Base-by-base conservation (phyloP, 2,797 vertebrate species). In the Channallabes apus region DNA sequence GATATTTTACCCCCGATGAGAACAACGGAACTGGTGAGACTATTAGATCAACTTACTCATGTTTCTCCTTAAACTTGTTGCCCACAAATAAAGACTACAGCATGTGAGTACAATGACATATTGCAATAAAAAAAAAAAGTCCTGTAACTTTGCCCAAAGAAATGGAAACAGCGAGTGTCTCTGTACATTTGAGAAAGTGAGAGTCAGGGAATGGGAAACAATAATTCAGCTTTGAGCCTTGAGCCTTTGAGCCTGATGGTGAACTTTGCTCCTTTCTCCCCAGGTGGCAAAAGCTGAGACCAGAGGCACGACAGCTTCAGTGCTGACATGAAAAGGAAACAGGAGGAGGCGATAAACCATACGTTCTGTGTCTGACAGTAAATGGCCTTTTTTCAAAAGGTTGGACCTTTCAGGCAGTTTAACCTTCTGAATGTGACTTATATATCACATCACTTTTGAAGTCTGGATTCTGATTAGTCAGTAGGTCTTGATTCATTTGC, bases 191-290 rank as follows among this genome's bases (percentile, higher is more conserved):
- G 46, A 83, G 38, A 79, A 24, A 86, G 67, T 79, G 46, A 72
- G 54, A 85, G 29, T 67, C 24, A 83, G 18, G 22, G 80, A 69
- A 80, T 20, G 51, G 58, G 80, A 86, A 82, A 76, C 29, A 76
- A 72, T 24, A 80, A 85, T 65, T 87, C 72, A 87, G 56, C 51
- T 61, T 46, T 32, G 20, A 12, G 65, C 85, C 82, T 86, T 8
- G 46, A 41, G 82, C 86, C 81, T 86, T 79, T 82, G 82, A 84
- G 35, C 87, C 68, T 82, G 75, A 83, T 29, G 82, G 82, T 84
- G 86, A 89, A 84, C 87, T 82, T 76, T 85, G 80, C 38, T 80
- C 64, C 58, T n/a, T 82, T 85, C 80, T 86, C 84, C n/a, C 73
- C 82, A 80, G 75, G 89, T 88, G 84, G 85, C 27, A 84, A 62